These are phyloP conservation scores for Dromius quadrimaculatus DNA, from an alignment of 2,888 invertebrate species.

Conservation along the genomic window DNA sequence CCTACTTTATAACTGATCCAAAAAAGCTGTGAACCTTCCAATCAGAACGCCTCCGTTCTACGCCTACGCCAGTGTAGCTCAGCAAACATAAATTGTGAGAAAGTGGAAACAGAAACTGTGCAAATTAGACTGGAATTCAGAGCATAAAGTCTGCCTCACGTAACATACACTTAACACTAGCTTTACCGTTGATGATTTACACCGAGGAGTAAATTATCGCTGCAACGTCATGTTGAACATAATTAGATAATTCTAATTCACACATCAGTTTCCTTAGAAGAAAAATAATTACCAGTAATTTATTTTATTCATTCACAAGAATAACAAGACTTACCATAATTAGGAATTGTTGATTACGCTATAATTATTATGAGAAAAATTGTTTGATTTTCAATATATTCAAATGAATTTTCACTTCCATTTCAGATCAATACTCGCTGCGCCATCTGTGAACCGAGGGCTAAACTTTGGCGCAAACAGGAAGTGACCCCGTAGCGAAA, in stretches of 20 bases:
- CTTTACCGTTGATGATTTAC: conserved; percentile 37
- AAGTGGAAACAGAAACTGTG: conserved; percentile 48
- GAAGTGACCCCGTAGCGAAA: conserved; percentile 45
- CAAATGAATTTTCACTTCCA: too few species aligned
- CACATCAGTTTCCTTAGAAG: background rate
- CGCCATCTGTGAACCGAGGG: conserved; percentile 54
- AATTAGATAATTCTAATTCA: conserved; percentile 12
- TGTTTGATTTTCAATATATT: too few species aligned
- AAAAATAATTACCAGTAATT: background rate
- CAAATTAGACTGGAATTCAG: conserved; percentile 45
- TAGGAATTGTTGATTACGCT: background rate
- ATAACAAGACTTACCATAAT: background rate
- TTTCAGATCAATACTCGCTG: conserved; percentile 35
- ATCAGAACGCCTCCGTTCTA: background rate
- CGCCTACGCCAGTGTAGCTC: background rate
- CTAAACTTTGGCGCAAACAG: conserved; percentile 35
- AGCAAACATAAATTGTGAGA: conserved; percentile 30
- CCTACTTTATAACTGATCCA: background rate
- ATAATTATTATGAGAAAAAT: too few species aligned
- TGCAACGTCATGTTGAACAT: conserved; percentile 11
- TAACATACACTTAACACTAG: conserved; percentile 30
- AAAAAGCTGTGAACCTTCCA: background rate
- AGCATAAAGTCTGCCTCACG: conserved; percentile 46
- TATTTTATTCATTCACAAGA: too few species aligned
- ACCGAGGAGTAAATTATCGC: conserved; percentile 26